Conservation (phyloP, 1,140 invertebrate genomes). For the Whitmania pigra region DNA sequence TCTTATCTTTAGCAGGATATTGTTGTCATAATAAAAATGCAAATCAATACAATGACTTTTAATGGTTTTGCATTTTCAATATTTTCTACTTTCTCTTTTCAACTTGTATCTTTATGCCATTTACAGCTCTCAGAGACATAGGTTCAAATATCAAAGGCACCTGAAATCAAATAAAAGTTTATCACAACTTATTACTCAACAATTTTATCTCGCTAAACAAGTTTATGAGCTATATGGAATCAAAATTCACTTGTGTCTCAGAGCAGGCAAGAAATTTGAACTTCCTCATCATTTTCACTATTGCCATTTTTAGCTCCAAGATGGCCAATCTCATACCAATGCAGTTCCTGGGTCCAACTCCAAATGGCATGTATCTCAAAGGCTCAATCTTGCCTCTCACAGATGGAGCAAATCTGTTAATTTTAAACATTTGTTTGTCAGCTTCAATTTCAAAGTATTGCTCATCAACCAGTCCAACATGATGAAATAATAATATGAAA, state of each 20-base stretch:
- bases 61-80: too few relatives aligned
- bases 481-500: background rate
- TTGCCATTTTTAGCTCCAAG: constrained; percentile 54
- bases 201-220: background rate
- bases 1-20: too few relatives aligned
- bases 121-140: too few relatives aligned
- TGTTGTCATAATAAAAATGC: too few relatives aligned
- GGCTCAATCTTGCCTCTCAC: constrained; percentile 30
- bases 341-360: constrained; percentile 47
- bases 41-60: too few relatives aligned
- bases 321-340: constrained; percentile 54
- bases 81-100: too few relatives aligned
- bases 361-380: constrained; percentile 45
- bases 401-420: constrained; percentile 26
- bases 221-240: background rate
- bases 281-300: constrained; percentile 33
- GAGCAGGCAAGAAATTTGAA: constrained; percentile 30
- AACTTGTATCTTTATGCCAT: too few relatives aligned
- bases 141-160: too few relatives aligned
- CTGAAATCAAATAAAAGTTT: too few relatives aligned
- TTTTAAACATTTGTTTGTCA: background rate
- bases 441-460: too few relatives aligned
- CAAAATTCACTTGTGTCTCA: constrained; percentile 20
- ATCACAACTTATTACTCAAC: too few relatives aligned
- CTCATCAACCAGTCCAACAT: too few relatives aligned